A percentile compares a stretch with the other conserved stretches of the same genome.
These are phyloP conservation scores for Micrasema minimum DNA, from an alignment of 1,140 invertebrate species.

Conservation along the genomic window DNA sequence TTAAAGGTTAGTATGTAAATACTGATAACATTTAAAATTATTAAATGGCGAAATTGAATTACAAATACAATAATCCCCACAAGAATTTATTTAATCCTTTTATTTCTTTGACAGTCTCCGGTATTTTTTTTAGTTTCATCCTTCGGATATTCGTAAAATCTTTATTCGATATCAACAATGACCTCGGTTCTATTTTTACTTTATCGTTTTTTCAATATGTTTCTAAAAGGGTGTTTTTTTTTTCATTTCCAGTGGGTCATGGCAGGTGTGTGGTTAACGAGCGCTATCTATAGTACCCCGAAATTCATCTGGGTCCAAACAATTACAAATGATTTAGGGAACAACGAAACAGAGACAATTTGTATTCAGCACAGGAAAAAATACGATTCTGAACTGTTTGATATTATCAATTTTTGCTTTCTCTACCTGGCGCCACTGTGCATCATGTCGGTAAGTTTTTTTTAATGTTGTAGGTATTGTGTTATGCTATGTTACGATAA, in stretches of 20 bases:
- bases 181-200: no score
- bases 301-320: slow-evolving; percentile 80
- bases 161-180: no score
- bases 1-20: slow-evolving; percentile 74
- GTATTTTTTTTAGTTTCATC: no score
- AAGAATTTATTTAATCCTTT: no score
- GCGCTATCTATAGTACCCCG: slow-evolving; percentile 79
- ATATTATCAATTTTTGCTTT: slow-evolving; percentile 80
- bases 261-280: slow-evolving; percentile 78
- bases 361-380: slow-evolving; percentile 78
- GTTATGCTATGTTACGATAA: no score
- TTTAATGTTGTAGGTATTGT: no score
- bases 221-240: slow-evolving; percentile 68
- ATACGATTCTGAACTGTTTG: slow-evolving; percentile 79
- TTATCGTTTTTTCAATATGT: no score
- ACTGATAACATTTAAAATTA: no score
- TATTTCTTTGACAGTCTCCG: no score
- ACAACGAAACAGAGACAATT: slow-evolving; percentile 74
- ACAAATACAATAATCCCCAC: no score
- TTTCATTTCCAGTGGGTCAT: slow-evolving; percentile 75
- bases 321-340: slow-evolving; percentile 69
- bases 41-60: no score
- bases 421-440: slow-evolving; percentile 79
- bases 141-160: no score
- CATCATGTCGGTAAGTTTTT: slow-evolving; percentile 75